Evolutionary conservation across 2,888 invertebrate genomes (phyloP).

Genomic region (Automeris io): DNA sequence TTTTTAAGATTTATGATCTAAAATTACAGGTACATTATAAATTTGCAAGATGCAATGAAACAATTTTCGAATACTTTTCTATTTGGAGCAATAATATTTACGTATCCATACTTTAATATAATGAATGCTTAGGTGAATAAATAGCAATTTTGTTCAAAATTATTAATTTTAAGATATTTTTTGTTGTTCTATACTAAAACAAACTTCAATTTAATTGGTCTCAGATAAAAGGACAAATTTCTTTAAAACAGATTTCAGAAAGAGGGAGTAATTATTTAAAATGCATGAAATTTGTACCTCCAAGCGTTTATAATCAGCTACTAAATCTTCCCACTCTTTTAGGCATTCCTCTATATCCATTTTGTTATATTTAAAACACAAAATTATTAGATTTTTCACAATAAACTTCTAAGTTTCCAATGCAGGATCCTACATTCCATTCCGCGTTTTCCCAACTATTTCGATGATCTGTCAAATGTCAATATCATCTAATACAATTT

Average conservation of each 20-base stretch:
- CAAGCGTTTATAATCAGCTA: conserved; percentile 85
- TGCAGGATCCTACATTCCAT: neutral
- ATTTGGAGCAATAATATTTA: too few species aligned
- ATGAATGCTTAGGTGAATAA: too few species aligned
- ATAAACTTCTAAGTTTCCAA: conserved; percentile 8
- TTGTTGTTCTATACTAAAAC: too few species aligned
- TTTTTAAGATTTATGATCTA: too few species aligned
- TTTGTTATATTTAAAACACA: conserved; percentile 13
- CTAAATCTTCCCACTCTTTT: conserved; percentile 88
- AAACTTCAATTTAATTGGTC: too few species aligned
- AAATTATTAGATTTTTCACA: conserved; percentile 10
- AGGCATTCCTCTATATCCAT: conserved; percentile 80
- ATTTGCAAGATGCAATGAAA: too few species aligned
- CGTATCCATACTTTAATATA: too few species aligned
- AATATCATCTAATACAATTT: neutral
- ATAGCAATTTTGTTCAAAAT: too few species aligned
- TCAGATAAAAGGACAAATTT: too few species aligned
- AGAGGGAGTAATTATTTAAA: neutral
- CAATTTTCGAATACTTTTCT: too few species aligned
- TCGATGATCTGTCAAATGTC: neutral
- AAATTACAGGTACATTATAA: too few species aligned
- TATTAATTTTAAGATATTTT: too few species aligned
- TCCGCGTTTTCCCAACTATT: conserved; percentile 2
- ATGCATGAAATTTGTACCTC: conserved; percentile 77
- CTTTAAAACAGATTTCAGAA: conserved; percentile 2